Base-by-base conservation (phyloP, 2,797 vertebrate species). In the Botia almorhae region DNA sequence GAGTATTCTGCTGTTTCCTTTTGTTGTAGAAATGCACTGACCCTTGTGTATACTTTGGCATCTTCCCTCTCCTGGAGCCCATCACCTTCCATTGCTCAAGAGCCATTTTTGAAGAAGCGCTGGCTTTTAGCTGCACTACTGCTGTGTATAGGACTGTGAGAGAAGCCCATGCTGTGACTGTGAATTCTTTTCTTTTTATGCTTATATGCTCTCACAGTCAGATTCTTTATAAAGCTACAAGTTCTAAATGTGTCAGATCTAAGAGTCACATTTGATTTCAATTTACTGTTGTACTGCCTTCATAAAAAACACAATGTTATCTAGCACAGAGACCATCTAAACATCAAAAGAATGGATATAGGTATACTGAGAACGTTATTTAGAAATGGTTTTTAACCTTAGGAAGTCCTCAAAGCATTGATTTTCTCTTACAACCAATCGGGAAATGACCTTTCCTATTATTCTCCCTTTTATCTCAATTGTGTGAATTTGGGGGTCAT, bases 81-180 rank as follows among this genome's bases (percentile, higher is more conserved):
- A 56, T 65, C 76, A 56, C 60, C 33, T 55, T 82, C 21, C 16
- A 19, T 46, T 70, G 65, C 55, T 81, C 64, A 53, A 63, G 19
- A 70, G 26, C 21, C 10, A 55, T 78, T 58, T 69, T 48, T 26
- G 2, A 73, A 16, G 48, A 75, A 81, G 81, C 58, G 36, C 33
- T 76, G 33, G 39, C 29, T 81, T 81, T 73, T 64, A 72, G 53
- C 61, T 70, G 55, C 74, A 60, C 71, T 69, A 56, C 29, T 64
- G 58, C 68, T 33, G 64, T 74, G 70, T 74, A 29, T 67, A 60
- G 29, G 29, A 12, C 65, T 64, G 56, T 36, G 53, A 78, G 53
- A 67, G 67, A 55, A 60, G 68, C 58, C 74, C 56, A 70, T 13
- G 29, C 80, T 67, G 65, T 51, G 46, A 43, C 26, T 67, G 10